Evolutionary conservation across 2,888 invertebrate species (phyloP).

Genomic region (Beris morrisii): DNA sequence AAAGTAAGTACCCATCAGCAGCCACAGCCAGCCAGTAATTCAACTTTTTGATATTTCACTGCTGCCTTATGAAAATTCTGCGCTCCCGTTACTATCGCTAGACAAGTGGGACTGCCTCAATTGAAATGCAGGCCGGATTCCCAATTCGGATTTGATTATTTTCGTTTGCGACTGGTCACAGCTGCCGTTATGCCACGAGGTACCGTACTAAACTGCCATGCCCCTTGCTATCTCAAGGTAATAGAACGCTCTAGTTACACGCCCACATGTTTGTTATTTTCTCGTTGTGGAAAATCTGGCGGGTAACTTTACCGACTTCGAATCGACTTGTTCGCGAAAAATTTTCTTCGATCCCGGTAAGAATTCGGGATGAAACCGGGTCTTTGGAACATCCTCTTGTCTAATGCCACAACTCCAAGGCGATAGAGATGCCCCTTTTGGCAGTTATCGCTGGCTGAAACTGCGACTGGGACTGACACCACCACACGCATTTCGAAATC

Average conservation of each 20-base stretch:
- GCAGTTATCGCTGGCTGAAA: not conserved
- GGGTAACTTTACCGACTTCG: not conserved
- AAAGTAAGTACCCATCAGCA: too few species aligned
- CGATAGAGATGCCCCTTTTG: conserved; percentile 4
- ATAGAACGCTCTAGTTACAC: conserved; percentile 21
- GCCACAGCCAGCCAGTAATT: too few species aligned
- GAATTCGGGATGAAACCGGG: conserved; percentile 30
- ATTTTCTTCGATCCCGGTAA: conserved; percentile 28
- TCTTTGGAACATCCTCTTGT: conserved; percentile 30
- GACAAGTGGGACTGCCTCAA: conserved; percentile 48
- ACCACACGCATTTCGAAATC: not conserved
- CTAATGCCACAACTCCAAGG: conserved; percentile 25
- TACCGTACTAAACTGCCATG: conserved; percentile 5
- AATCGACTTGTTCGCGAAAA: not conserved
- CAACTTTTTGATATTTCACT: too few species aligned
- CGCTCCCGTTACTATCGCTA: conserved; percentile 43
- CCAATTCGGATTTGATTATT: conserved; percentile 10
- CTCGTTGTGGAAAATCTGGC: not conserved
- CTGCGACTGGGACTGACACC: too few species aligned
- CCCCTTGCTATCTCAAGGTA: conserved; percentile 10
- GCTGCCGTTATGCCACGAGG: conserved; percentile 10
- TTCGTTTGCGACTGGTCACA: conserved; percentile 18
- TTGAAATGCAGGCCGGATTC: conserved; percentile 34
- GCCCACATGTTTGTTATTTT: conserved; percentile 19
- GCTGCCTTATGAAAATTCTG: conserved; percentile 34